These are phyloP conservation scores for Drosophila athabasca DNA, from an alignment of 1,140 invertebrate genomes.

Conservation along the genomic window DNA sequence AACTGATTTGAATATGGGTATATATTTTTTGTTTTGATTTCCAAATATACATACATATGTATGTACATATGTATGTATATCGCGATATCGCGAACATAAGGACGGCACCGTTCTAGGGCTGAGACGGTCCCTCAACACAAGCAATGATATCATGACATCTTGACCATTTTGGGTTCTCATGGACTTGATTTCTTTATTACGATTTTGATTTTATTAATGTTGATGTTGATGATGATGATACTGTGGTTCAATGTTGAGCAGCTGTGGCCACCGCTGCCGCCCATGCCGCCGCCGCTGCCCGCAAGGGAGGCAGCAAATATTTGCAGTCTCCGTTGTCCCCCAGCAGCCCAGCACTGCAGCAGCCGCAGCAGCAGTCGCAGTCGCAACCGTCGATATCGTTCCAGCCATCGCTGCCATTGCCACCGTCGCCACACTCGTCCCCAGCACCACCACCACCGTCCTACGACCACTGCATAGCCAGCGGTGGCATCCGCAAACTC, in stretches of 20 bases:
- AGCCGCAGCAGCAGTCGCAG: constrained; percentile 3
- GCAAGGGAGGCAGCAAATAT: constrained; percentile 25
- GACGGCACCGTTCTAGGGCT: constrained; percentile 1
- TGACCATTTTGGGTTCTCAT: constrained; percentile 9
- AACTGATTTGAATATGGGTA: too few species aligned
- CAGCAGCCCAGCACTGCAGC: constrained; percentile 13
- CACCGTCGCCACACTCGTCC: constrained; percentile 40
- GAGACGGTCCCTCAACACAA: neutral
- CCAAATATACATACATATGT: too few species aligned
- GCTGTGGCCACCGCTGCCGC: constrained; percentile 43
- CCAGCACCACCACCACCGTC: constrained; percentile 26
- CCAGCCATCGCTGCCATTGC: constrained; percentile 32
- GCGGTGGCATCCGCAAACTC: neutral
- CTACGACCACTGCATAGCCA: constrained; percentile 17
- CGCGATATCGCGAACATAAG: too few species aligned
- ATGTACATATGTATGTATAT: too few species aligned
- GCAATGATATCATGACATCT: neutral
- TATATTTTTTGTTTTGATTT: too few species aligned
- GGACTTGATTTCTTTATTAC: constrained; percentile 38
- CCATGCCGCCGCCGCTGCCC: constrained; percentile 36
- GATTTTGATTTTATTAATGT: constrained; percentile 20
- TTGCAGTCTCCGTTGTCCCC: constrained; percentile 20
- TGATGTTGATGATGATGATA: constrained; percentile 10
- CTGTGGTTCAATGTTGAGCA: constrained; percentile 15
- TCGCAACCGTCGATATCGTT: too few species aligned